phyloP scores from a whole-genome alignment of 2,113 vertebrate species.

The Misgurnus mizolepis region DNA sequence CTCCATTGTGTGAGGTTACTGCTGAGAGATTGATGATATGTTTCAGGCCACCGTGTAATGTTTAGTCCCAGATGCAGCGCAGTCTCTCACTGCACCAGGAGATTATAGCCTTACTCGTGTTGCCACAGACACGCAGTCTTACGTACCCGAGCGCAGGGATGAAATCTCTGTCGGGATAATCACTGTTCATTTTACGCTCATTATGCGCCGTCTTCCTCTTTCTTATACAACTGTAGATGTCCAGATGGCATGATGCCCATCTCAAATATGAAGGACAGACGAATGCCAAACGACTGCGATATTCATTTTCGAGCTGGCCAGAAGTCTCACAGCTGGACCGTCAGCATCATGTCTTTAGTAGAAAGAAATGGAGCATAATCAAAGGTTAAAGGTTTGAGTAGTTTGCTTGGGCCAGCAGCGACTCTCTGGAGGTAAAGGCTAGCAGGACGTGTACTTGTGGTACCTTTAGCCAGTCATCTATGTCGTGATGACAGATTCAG shows the following conservation, averaged over 20 bases:
- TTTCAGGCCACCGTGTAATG: slow-evolving; percentile 33
- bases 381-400: too few relatives aligned
- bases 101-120: slow-evolving; percentile 26
- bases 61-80: background rate
- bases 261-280: slow-evolving; percentile 41
- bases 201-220: background rate
- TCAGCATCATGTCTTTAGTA: too few relatives aligned
- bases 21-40: slow-evolving; percentile 39
- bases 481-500: too few relatives aligned
- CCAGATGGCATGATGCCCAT: slow-evolving; percentile 56
- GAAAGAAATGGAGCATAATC: too few relatives aligned
- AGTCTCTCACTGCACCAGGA: background rate
- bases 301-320: slow-evolving; percentile 27
- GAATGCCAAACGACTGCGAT: background rate
- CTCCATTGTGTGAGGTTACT: slow-evolving; percentile 3
- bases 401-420: too few relatives aligned
- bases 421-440: too few relatives aligned
- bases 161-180: slow-evolving; percentile 17
- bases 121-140: slow-evolving; percentile 11
- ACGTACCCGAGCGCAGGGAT: background rate
- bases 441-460: too few relatives aligned
- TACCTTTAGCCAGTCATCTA: too few relatives aligned
- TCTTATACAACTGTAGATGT: slow-evolving; percentile 32
- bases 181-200: slow-evolving; percentile 21
- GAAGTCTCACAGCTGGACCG: slow-evolving; percentile 55